Evolutionary conservation across 2,888 invertebrate species (phyloP).

Genomic region (Trachelus iudaicus): DNA sequence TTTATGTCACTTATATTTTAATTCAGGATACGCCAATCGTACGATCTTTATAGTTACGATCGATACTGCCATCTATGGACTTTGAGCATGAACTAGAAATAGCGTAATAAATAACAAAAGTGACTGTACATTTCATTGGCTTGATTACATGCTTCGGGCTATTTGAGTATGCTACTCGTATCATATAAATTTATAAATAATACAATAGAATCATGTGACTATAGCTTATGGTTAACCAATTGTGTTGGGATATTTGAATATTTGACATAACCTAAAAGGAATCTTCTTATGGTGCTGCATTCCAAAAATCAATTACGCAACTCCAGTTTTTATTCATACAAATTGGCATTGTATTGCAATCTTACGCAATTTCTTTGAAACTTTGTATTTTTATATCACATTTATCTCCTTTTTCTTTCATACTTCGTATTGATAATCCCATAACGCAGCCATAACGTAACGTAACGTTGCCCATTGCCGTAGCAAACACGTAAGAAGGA

Average conservation of each 20-base stretch:
- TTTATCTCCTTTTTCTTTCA: not conserved
- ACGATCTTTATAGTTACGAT: not conserved
- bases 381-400: not conserved
- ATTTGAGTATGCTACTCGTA: not conserved
- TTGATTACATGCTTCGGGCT: not conserved
- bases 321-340: not conserved
- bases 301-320: not conserved
- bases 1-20: not conserved
- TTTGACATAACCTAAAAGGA: not conserved
- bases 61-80: not conserved
- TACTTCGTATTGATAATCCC: conserved; percentile 17
- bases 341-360: not conserved
- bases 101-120: not conserved
- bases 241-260: not conserved
- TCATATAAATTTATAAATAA: not conserved
- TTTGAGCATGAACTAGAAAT: not conserved
- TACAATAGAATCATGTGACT: not conserved
- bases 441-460: conserved; percentile 23
- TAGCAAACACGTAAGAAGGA: conserved; percentile 21
- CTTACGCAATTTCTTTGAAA: not conserved
- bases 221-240: not conserved
- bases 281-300: not conserved
- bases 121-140: not conserved
- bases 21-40: not conserved
- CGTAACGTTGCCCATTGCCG: conserved; percentile 17